Evolutionary conservation across 2,888 invertebrate genomes (phyloP), one percentile per base, ranked within the genome.

Genomic region (Antheraea yamamai): DNA sequence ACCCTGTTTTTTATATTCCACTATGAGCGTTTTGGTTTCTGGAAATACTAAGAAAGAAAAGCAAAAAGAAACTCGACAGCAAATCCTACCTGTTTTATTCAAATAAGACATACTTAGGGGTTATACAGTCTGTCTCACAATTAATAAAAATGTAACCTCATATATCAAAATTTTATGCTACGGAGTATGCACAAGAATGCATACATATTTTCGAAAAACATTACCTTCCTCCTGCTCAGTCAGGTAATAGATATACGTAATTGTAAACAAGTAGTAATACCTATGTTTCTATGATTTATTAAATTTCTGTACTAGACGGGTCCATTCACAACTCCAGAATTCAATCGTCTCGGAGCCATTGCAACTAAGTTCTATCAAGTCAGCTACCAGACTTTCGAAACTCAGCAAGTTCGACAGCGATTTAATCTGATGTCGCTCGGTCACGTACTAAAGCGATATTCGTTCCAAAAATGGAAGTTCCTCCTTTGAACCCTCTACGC

Each of bases 381-480:
- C 78, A 79, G 77, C 71, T 55, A 35, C 61, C 72, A 73, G 76
- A 72, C 76, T 76, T 77, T 73, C 79, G 78, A 70, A 70, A 70
- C 78, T 83, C 79, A 78, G 80, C 79, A 78, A 80, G 78, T 82
- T 80, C 78, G 74, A 79, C 81, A 82, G 83, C 83, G 86, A 86
- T 88, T 86, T 90, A 86, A 91, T 91, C 87, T 86, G 84, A 84
- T 84, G 81, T 83, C 85, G 87, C 80, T 82, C 86, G 86, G 91
- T 90, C 91, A 91, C 91, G 91, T 91, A 70, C 70, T 39, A 39
- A 81, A 26, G 66, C 73, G 73, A 66, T 55, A 70, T 73, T 73
- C 58, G 39, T 35, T 58, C 30, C n/a, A 47, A 73, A 73, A 68
- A 61, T 58, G 70, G 73, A 73, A 35, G 39, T 68, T 73, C 58